Percentiles rank a stretch among this genome's conserved stretches.
These are phyloP conservation scores for Busseola fusca DNA, from an alignment of 2,888 invertebrate genomes.

Conservation along the genomic window DNA sequence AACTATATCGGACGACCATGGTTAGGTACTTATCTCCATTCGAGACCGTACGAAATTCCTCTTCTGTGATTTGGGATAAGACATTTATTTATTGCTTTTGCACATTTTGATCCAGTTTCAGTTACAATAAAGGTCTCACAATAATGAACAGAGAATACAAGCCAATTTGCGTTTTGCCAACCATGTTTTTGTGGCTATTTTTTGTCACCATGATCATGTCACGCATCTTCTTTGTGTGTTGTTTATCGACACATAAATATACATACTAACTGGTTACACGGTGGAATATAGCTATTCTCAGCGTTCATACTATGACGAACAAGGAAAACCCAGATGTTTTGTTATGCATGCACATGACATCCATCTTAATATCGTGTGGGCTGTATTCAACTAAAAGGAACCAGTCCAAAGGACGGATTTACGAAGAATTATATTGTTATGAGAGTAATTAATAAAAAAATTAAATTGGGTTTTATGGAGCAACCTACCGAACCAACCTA, in stretches of 20 bases:
- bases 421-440: neutral
- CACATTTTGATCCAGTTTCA: conserved; percentile 5
- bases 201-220: conserved; percentile 23
- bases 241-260: conserved; percentile 28
- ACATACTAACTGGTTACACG: conserved; percentile 39
- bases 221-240: conserved; percentile 28
- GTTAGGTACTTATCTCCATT: no score
- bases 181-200: neutral
- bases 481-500: no score
- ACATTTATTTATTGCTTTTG: conserved; percentile 4
- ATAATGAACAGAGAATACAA: neutral
- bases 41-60: neutral
- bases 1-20: no score
- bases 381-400: conserved; percentile 33
- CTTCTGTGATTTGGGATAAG: neutral
- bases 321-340: conserved; percentile 59
- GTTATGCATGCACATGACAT: conserved; percentile 47
- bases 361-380: conserved; percentile 38
- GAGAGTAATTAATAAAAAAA: neutral
- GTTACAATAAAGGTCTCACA: neutral
- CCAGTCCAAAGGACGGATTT: conserved; percentile 20
- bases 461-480: neutral
- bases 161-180: conserved; percentile 2
- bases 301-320: conserved; percentile 50
- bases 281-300: conserved; percentile 49